Base-by-base conservation (phyloP, 2,113 vertebrate genomes). In the Bostrychus sinensis region DNA sequence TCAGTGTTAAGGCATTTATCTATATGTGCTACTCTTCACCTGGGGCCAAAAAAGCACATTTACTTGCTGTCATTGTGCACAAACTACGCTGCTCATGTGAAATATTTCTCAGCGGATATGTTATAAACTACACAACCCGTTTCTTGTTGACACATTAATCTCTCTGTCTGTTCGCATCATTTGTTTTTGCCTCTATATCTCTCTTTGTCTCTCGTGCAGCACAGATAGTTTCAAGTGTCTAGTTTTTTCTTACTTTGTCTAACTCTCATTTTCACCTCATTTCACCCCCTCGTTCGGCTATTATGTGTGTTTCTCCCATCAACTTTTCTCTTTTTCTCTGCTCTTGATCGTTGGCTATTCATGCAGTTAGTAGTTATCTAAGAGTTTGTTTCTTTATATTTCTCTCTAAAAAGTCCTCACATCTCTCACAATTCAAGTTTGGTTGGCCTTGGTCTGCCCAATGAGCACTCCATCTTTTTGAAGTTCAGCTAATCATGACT, bases 91-190 rank as follows among this genome's bases (percentile, higher is more conserved):
- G 63, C 56, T 59, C 53, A 39, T 58, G 0, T 84, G 75, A 86
- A 73, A 78, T 67, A 82, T 84, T 76, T 82, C 74, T 77, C 85
- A 46, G 60, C 0, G 14, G 70, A 14, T 23, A 3, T 56, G 65
- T 70, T 53, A 72, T 81, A 75, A 79, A 82, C 62, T 77, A 80
- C 62, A 67, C 72, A 83, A 71, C 53, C 68, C 58, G 62, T 70
- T 48, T 8, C 66, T 72, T 37, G 38, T 50, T 30, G 20, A 57
- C 68, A 60, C 82, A 77, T 88, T 78, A 56, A 63, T 87, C 83
- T 86, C 63, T 42, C 41, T 38, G 68, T 58, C 64, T 19, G 11
- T 66, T 64, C 36, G 56, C 75, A 77, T 68, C 80, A 72, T 83
- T 86, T 80, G 75, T 77, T 84, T 68, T 65, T 56, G 62, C 57